These are phyloP conservation scores for Phasia obesa DNA, from an alignment of 2,888 invertebrate species.

Conservation along the genomic window DNA sequence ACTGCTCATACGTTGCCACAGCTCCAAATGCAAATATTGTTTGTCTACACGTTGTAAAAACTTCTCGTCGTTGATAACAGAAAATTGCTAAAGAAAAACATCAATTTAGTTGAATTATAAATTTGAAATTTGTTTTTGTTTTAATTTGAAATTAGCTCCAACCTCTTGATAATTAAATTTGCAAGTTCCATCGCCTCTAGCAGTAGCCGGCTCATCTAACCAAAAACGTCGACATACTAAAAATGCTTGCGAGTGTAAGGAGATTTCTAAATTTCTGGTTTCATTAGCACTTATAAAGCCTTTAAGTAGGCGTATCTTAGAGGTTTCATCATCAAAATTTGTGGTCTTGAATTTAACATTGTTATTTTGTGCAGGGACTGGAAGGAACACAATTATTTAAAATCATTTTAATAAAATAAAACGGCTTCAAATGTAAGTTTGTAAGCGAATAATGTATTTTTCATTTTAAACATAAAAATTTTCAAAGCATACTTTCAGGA, in stretches of 20 bases:
- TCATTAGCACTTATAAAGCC: constrained; percentile 79
- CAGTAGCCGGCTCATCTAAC: constrained; percentile 76
- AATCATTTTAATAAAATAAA: not conserved
- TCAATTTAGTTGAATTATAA: not conserved
- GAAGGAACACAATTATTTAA: not conserved
- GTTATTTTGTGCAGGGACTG: constrained; percentile 70
- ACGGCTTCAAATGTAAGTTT: not conserved
- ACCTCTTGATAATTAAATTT: constrained; percentile 79
- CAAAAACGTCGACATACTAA: constrained; percentile 79
- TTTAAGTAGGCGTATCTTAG: constrained; percentile 77
- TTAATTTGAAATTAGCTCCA: not conserved
- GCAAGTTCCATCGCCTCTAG: constrained; percentile 70
- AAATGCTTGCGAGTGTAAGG: constrained; percentile 72
- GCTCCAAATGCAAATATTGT: constrained; percentile 84
- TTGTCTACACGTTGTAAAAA: constrained; percentile 84
- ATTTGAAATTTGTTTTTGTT: not conserved
- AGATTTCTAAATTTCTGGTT: constrained; percentile 73
- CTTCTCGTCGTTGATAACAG: constrained; percentile 84
- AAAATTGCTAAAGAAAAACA: constrained; percentile 83
- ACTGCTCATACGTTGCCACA: constrained; percentile 78
- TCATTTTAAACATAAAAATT: not conserved
- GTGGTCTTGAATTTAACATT: constrained; percentile 73
- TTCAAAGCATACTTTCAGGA: not conserved
- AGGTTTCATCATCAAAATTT: constrained; percentile 78
- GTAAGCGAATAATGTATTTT: not conserved